Base-by-base conservation (phyloP, 2,888 invertebrate species). In the Lagria hirta region DNA sequence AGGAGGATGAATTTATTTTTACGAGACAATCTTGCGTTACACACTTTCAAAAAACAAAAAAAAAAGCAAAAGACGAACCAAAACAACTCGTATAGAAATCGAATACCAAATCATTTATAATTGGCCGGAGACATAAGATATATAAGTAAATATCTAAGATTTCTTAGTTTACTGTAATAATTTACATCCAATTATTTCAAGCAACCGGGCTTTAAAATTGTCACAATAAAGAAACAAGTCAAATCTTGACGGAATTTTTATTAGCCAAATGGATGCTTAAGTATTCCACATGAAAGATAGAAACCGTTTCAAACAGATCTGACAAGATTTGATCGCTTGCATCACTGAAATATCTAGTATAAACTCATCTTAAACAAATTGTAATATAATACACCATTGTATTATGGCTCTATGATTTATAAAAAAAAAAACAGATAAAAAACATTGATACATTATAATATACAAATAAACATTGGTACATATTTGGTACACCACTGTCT, bases 181-280 rank as follows among this genome's bases (percentile, higher is more conserved):
- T 40, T 33, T 33, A 26, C 33, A 8, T 33, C 26, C 27, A 41
- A 32, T 40, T 40, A 32, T 32, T 37, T 26, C 36, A 33, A 33
- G 37, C 45, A 41, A 37, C 37, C 33, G 27, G 44, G 42, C 33
- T 49, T 48, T 44, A 32, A 44, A 41, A 44, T 35, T 44, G 40
- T 40, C 35, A 40, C 43, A 28, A 50, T 42, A 50, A 50, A 50
- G 38, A 50, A 40, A 43, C 36, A 44, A 43, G 43, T 30, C 22
- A 33, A 33, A 33, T 32, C 8, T 22, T 21, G n/a, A 33, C 11
- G 22, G 30, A 30, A 30, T 33, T 27, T 7, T 15, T 15, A 15
- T 13, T 27, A 27, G 27, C 14, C 10, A n/a, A 11, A 3, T 22
- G 22, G 4, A 4, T 22, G 22, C n/a, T 7, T 10, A 22, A 22